Conservation (phyloP, 2,797 vertebrate species). For the Danio albolineatus region DNA sequence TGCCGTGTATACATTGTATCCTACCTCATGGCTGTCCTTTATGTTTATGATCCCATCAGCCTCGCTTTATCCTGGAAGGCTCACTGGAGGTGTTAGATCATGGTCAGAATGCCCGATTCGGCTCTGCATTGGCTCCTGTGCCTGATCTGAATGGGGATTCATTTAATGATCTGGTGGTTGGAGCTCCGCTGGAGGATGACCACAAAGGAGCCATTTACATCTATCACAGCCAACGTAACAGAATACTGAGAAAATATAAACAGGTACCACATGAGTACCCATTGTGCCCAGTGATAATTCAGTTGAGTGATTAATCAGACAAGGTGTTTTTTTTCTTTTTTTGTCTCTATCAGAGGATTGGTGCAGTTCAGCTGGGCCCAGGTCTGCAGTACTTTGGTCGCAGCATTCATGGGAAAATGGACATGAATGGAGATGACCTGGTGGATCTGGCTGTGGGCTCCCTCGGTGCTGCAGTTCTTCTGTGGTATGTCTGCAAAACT, state of each 20-base stretch:
- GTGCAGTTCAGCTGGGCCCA: conserved; percentile 80
- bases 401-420: conserved; percentile 92
- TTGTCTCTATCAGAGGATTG: conserved; percentile 82
- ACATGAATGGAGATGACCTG: conserved; percentile 92
- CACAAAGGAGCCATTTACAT: conserved; percentile 92
- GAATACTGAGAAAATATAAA: conserved; percentile 87
- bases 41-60: conserved; percentile 34
- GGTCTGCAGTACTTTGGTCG: conserved; percentile 93
- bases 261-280: conserved; percentile 80
- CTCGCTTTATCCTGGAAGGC: conserved; percentile 84
- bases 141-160: conserved; percentile 94
- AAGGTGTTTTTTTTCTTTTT: conserved; percentile 1
- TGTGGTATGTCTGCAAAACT: conserved; percentile 84
- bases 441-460: conserved; percentile 93
- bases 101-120: conserved; percentile 94
- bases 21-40: not conserved
- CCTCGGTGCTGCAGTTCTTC: conserved; percentile 88
- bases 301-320: no score
- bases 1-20: not conserved
- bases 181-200: conserved; percentile 91
- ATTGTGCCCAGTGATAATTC: no score
- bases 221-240: conserved; percentile 85
- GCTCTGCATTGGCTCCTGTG: conserved; percentile 88
- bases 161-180: conserved; percentile 92
- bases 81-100: conserved; percentile 84